phyloP scores from a whole-genome alignment of 1,140 invertebrate species.

The Micrasema longulum region DNA sequence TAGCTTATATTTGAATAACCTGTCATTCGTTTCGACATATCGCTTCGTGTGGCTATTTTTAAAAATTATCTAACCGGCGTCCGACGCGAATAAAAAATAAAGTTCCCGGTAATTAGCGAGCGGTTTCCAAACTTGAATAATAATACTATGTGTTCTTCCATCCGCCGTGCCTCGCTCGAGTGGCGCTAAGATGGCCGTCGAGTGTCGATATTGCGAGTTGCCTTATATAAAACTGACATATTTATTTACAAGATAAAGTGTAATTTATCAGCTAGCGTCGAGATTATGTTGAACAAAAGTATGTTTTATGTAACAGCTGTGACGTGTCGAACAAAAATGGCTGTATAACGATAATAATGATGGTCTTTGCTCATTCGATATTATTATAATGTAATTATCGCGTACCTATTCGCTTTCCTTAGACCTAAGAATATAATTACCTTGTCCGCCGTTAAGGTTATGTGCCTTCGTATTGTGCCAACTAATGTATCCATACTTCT shows the following conservation, averaged over 20 bases:
- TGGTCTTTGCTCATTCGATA: slow-evolving; percentile 46
- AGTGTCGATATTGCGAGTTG: slow-evolving; percentile 10
- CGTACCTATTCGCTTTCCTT: slow-evolving; percentile 29
- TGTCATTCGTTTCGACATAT: slow-evolving; percentile 18
- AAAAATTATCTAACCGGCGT: slow-evolving; percentile 34
- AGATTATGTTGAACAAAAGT: background rate
- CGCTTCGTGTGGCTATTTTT: slow-evolving; percentile 27
- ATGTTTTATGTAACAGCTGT: slow-evolving; percentile 25
- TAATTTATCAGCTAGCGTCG: slow-evolving; percentile 8
- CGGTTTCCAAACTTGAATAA: slow-evolving; percentile 19
- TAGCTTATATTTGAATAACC: background rate
- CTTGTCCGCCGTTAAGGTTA: slow-evolving; percentile 48
- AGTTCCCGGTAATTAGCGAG: slow-evolving; percentile 15
- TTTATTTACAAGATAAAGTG: background rate
- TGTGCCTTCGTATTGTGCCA: slow-evolving; percentile 54
- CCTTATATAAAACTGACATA: slow-evolving; percentile 11
- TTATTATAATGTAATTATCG: slow-evolving; percentile 7
- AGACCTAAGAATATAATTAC: background rate
- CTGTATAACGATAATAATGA: slow-evolving; percentile 23
- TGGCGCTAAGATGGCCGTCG: background rate
- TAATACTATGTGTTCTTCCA: background rate
- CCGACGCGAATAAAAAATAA: slow-evolving; percentile 24
- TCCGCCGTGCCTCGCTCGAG: slow-evolving; percentile 10
- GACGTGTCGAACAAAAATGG: slow-evolving; percentile 17
- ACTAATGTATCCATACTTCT: slow-evolving; percentile 17